Percentiles rank a stretch among this genome's conserved stretches.
These are phyloP conservation scores for Silurus aristotelis DNA, from an alignment of 2,797 vertebrate species.

Conservation along the genomic window DNA sequence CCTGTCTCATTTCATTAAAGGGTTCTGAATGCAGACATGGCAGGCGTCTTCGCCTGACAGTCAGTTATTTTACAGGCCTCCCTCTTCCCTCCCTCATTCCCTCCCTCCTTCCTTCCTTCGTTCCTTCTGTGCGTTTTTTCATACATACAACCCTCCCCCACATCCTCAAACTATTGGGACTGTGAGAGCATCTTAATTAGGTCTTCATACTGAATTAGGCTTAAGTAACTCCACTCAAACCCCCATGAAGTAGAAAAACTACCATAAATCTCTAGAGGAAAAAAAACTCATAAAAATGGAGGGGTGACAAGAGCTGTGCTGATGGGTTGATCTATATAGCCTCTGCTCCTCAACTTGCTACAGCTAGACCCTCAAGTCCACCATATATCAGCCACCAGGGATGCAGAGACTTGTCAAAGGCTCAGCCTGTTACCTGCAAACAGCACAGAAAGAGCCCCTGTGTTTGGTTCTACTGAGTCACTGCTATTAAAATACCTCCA, in stretches of 20 bases:
- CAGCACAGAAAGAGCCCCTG: slow-evolving; percentile 75
- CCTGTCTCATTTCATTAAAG: slow-evolving; percentile 57
- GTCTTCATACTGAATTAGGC: slow-evolving; percentile 54
- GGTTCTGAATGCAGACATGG: slow-evolving; percentile 44
- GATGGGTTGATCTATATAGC: slow-evolving; percentile 62
- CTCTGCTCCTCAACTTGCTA: slow-evolving; percentile 52
- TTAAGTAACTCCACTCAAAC: slow-evolving; percentile 58
- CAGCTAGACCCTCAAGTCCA: slow-evolving; percentile 46
- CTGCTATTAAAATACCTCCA: slow-evolving; percentile 74
- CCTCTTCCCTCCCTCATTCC: background rate
- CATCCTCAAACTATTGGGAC: slow-evolving; percentile 35
- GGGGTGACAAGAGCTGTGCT: slow-evolving; percentile 69
- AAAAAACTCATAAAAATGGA: slow-evolving; percentile 70
- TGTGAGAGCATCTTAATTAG: slow-evolving; percentile 54
- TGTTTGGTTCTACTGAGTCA: slow-evolving; percentile 74
- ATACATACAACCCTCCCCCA: slow-evolving; percentile 25
- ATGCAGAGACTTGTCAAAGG: slow-evolving; percentile 66
- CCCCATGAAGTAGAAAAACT: slow-evolving; percentile 66
- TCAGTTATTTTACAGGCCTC: slow-evolving; percentile 52
- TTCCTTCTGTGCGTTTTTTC: slow-evolving; percentile 45
- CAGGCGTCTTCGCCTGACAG: slow-evolving; percentile 50
- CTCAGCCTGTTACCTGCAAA: slow-evolving; percentile 60
- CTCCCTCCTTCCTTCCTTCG: slow-evolving; percentile 39
- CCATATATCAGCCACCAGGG: slow-evolving; percentile 58
- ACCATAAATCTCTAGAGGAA: slow-evolving; percentile 69